Evolutionary conservation across 2,888 invertebrate genomes (phyloP).

Genomic region (Meloe dianella): DNA sequence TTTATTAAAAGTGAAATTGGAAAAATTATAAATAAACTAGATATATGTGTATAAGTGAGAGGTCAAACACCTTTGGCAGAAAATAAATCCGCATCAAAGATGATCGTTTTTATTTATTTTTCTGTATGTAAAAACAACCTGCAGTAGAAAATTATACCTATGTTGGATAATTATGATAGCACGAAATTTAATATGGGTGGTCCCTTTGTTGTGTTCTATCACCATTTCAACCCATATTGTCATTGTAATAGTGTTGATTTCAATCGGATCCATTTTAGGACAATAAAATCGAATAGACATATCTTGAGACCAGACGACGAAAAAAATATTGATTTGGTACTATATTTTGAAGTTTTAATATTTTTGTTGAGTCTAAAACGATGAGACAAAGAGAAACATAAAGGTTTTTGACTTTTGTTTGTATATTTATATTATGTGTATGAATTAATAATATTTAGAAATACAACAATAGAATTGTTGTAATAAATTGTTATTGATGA

Average conservation of each 20-base stretch:
- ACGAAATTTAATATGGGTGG: not conserved
- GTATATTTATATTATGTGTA: not conserved
- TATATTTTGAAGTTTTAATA: no score
- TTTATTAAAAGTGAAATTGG: not conserved
- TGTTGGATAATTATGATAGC: not conserved
- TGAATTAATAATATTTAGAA: not conserved
- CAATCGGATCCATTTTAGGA: not conserved
- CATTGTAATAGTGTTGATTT: not conserved
- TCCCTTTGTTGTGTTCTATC: not conserved
- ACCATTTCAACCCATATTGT: not conserved
- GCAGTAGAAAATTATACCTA: not conserved
- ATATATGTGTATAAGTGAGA: not conserved
- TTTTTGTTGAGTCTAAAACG: constrained; percentile 3
- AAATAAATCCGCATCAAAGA: not conserved
- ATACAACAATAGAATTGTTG: constrained; percentile 1
- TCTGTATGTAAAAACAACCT: not conserved
- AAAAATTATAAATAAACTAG: not conserved
- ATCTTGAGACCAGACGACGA: no score
- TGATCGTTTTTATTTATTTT: not conserved
- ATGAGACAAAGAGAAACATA: not conserved
- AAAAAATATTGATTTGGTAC: no score
- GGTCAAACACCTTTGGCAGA: not conserved
- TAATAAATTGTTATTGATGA: constrained; percentile 4
- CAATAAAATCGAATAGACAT: not conserved
- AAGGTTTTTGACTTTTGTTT: not conserved